Conservation (phyloP, 2,113 vertebrate species). For the Syrrhaptes paradoxus region DNA sequence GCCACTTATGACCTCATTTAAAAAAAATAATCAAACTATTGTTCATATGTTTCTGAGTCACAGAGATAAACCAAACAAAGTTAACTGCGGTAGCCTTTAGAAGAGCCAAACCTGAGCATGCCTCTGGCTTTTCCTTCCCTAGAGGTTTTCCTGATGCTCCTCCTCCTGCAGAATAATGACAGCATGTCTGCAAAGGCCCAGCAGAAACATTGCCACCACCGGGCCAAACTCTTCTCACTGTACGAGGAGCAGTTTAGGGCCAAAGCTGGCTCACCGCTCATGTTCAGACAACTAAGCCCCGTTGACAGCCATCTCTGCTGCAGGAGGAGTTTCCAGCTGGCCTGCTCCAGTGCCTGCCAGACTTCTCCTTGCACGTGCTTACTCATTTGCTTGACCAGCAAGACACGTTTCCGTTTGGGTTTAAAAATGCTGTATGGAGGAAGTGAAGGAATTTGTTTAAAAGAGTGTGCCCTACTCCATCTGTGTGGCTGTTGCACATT, state of each 20-base stretch:
- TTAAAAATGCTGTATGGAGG: not conserved
- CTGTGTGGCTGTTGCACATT: accelerated
- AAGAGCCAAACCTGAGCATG: not conserved
- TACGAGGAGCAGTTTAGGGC: not conserved
- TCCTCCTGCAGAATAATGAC: not conserved
- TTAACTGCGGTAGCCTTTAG: not conserved
- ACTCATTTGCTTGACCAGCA: not conserved
- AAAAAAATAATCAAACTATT: not conserved
- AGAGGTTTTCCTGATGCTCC: not conserved
- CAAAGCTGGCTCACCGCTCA: not conserved
- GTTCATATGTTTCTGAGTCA: not conserved
- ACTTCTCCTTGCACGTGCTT: not conserved
- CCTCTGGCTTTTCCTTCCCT: not conserved
- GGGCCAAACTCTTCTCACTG: not conserved
- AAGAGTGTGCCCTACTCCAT: accelerated
- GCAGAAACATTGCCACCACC: accelerated
- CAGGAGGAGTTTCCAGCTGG: not conserved
- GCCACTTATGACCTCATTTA: conserved; percentile 18
- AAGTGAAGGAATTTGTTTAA: not conserved
- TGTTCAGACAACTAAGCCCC: not conserved
- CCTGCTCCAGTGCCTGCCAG: not conserved
- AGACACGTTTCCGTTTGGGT: not conserved
- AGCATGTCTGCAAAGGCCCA: not conserved
- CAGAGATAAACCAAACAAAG: not conserved
- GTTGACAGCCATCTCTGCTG: not conserved